Conservation (phyloP, 2,888 invertebrate species). For the Meta bourneti region DNA sequence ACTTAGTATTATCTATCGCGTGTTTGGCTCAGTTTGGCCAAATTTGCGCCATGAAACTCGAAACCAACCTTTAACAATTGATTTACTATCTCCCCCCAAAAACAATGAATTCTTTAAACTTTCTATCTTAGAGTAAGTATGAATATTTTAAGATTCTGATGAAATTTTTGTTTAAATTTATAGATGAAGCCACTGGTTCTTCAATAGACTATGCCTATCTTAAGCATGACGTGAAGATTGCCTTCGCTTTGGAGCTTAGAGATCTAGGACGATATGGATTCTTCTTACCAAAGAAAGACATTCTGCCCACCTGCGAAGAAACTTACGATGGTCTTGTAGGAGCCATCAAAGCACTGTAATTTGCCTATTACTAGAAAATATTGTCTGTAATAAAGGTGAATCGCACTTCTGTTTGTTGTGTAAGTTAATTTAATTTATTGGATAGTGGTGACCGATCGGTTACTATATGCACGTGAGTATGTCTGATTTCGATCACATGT, state of each 20-base stretch:
- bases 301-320: conserved; percentile 79
- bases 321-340: conserved; percentile 79
- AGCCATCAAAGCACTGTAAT: conserved; percentile 81
- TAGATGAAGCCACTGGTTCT: conserved; percentile 81
- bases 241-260: conserved; percentile 81
- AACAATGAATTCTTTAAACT: no score
- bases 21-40: no score
- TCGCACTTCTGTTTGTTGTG: neutral
- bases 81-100: no score
- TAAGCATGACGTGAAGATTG: conserved; percentile 79
- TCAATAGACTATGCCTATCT: conserved; percentile 81
- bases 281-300: conserved; percentile 79
- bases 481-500: no score
- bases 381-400: neutral
- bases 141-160: no score
- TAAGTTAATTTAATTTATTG: no score
- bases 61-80: no score
- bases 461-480: no score
- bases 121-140: no score
- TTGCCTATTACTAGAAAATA: neutral
- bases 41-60: no score
- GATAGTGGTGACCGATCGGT: no score
- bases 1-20: no score
- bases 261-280: conserved; percentile 80
- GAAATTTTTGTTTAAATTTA: neutral